A percentile compares a stretch with the other conserved stretches of the same genome.
Conservation (phyloP, 2,113 vertebrate species). For the Limanda limanda region DNA sequence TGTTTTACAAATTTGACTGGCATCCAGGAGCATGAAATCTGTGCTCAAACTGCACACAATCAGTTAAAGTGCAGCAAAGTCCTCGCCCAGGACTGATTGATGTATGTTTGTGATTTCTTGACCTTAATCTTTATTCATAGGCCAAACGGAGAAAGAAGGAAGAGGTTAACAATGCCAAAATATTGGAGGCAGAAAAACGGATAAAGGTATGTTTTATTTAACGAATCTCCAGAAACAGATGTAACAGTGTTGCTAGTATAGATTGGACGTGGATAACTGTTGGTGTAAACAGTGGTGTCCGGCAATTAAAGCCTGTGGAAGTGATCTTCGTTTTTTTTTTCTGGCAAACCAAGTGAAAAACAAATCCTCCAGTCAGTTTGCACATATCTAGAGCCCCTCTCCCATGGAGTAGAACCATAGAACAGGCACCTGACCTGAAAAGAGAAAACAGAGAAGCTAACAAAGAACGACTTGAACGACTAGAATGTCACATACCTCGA, state of each 20-base stretch:
- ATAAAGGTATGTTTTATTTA: conserved; percentile 91
- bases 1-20: conserved; percentile 81
- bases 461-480: no score
- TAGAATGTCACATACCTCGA: no score
- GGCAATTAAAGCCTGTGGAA: no score
- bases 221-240: conserved; percentile 10
- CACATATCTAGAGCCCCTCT: no score
- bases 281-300: no score
- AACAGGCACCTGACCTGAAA: no score
- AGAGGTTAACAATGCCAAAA: conserved; percentile 98
- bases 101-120: conserved; percentile 69
- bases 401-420: no score
- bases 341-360: no score
- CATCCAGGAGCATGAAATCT: conserved; percentile 69
- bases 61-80: conserved; percentile 65
- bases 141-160: conserved; percentile 99
- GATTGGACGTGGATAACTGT: no score
- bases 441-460: no score
- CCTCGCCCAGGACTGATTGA: conserved; percentile 65
- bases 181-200: conserved; percentile 98
- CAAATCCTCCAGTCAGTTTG: no score
- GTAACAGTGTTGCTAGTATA: neutral
- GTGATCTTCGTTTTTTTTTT: no score
- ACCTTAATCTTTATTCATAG: conserved; percentile 91
- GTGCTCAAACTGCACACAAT: conserved; percentile 70